Evolutionary conservation across 23 tunicate genomes (phyloP), one percentile per base, ranked within the genome.

Genomic region (Aplidium turbinatum): DNA sequence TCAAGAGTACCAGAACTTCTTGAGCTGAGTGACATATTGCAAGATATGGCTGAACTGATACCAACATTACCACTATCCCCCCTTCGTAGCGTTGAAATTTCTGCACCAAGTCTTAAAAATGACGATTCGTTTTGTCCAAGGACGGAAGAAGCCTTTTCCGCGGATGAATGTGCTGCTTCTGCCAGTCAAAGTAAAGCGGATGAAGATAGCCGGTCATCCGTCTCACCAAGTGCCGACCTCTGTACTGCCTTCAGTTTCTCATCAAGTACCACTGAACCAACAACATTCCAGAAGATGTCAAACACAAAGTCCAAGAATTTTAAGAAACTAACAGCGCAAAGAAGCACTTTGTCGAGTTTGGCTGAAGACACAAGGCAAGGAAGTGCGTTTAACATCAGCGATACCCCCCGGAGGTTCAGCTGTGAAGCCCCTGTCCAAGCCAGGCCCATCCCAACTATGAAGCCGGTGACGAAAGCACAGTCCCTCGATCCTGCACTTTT

Each of bases 211-310:
- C 68, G 86, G 32, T 2, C 28, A 11, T 81, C 79, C 13, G 81
- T 88, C 2, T 81, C 96, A 3, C 96, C 96, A 9, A 88, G 96
- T 54, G 75, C 79, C 19, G 68, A 68, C 32, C 56, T 88, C 0
- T 81, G 96, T 68, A 88, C 96, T 32, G 96, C 87, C n/a, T 57
- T 88, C 39, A 81, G 70, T 47, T 88, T 88, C 33, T 7, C 56
- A 29, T 30, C 82, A 6, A 53, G 60, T 2, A 34, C 46, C 4
- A 46, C 77, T 18, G 26, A 45, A 26, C 4, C 30, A 3, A 23
- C n/a, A n/a, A n/a, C n/a, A n/a, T n/a, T n/a, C n/a, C 1, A 50
- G 29, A 23, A 68, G 19, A 11, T 9, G 50, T 11, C 50, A 42
- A 68, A 35, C 57, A 42, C 2, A 35, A 4, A 32, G 1, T 1